Base-by-base conservation (phyloP, 1,140 invertebrate genomes). In the Bicyclus anynana region DNA sequence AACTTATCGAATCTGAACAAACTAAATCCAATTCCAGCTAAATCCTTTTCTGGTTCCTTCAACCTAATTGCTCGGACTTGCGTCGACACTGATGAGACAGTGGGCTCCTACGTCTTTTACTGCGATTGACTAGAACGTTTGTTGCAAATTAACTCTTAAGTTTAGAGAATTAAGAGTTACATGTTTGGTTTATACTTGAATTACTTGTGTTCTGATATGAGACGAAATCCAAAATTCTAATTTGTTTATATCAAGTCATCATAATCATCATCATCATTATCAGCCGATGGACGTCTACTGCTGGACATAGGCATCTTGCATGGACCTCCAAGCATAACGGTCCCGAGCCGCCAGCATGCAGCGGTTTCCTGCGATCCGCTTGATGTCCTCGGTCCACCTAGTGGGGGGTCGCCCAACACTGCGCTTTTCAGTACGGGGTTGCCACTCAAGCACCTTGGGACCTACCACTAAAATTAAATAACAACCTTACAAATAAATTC, bases 51-150 rank as follows among this genome's bases (percentile, higher is more conserved):
- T 51, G 42, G 42, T 57, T 63, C 67, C 60, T 67, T 79, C 74
- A 77, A 57, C 69, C 73, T 80, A 77, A 77, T 80, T 80, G 74
- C 73, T 71, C 44, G 46, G 50, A 55, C 44, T 59, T 47, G 33
- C 33, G 40, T 42, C 44, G 73, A 76, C 73, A 69, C 49, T 67
- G 68, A 75, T 71, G 74, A 61, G 70, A 73, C 65, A 57, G 62
- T 69, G 62, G 69, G 38, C 63, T 63, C 60, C 56, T 52, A 14
- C 26, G 29, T 33, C 12, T 26, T 20, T 48, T 20, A 48, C 21
- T 26, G 7, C 46, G 21, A 48, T 48, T 1, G 3, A 27, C 23
- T 27, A 40, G 14, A 14, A 40, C 2, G 1, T 7, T 10, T 27
- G n/a, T 48, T 27, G 42, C 0, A 53, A 53, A 46, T 46, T 18